phyloP scores from a whole-genome alignment of 2,888 invertebrate genomes.

The Ennomos quercinarius region DNA sequence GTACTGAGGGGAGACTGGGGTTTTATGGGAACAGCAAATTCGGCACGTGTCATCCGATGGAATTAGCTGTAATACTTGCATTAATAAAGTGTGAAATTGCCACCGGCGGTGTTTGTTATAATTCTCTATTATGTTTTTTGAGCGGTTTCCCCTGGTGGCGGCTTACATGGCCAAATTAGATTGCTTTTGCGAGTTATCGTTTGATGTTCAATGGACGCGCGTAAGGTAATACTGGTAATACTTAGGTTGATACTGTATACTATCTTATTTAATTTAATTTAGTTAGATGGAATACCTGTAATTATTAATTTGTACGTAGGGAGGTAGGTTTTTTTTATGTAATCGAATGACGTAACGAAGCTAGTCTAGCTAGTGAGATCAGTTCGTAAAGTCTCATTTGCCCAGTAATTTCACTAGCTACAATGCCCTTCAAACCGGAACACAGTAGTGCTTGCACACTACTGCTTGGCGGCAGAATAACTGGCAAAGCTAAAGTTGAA shows the following conservation, averaged over 20 bases:
- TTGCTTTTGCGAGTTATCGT: constrained; percentile 55
- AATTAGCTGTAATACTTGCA: constrained; percentile 84
- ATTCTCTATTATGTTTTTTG: constrained; percentile 78
- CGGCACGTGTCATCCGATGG: constrained; percentile 82
- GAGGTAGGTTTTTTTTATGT: too few species aligned
- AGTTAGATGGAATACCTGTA: too few species aligned
- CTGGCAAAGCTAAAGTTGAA: too few species aligned
- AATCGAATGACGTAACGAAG: too few species aligned
- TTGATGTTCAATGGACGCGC: constrained; percentile 32
- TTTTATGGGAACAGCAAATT: constrained; percentile 82
- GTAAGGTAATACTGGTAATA: background rate
- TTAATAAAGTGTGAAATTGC: constrained; percentile 86
- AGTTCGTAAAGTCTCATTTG: too few species aligned
- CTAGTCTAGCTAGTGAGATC: too few species aligned
- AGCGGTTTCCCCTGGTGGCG: constrained; percentile 50
- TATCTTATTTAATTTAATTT: too few species aligned
- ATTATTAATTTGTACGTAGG: too few species aligned
- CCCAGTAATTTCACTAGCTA: too few species aligned
- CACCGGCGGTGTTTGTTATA: constrained; percentile 80
- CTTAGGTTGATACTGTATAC: background rate
- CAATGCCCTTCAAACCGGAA: too few species aligned
- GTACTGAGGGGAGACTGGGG: constrained; percentile 58
- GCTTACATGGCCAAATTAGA: constrained; percentile 49
- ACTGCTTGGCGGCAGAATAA: too few species aligned
- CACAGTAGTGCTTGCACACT: too few species aligned